phyloP scores from a whole-genome alignment of 2,797 vertebrate species.

The Nannoperca australis region DNA sequence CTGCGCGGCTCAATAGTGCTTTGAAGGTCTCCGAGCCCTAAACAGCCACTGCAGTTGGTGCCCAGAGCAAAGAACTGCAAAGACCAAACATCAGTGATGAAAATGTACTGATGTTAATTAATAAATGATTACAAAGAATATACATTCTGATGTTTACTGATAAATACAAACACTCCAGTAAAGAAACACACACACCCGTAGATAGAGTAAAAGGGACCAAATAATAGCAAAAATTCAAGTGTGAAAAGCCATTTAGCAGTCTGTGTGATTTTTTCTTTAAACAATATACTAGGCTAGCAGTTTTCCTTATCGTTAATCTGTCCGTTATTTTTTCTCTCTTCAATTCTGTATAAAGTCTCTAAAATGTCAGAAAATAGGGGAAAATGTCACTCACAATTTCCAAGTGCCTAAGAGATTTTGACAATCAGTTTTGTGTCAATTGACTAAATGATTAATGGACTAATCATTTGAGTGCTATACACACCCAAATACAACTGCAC shows the following conservation, averaged over 20 bases:
- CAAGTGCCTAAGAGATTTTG: not conserved
- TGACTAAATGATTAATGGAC: not conserved
- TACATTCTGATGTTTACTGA: not conserved
- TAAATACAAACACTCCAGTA: not conserved
- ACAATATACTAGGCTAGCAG: not conserved
- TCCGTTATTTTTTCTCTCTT: not conserved
- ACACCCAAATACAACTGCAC: not conserved
- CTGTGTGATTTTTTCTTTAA: too few species aligned
- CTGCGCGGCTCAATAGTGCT: conserved; percentile 94
- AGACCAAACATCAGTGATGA: conserved; percentile 39
- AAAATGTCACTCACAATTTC: not conserved
- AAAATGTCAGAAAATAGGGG: not conserved
- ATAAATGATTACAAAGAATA: not conserved
- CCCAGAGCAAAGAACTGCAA: conserved; percentile 95
- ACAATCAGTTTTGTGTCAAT: not conserved
- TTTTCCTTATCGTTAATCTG: not conserved
- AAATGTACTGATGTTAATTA: not conserved
- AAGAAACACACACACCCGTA: not conserved
- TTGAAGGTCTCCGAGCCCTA: conserved; percentile 94
- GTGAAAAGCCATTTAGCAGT: not conserved
- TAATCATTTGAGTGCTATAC: not conserved
- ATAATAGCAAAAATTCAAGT: not conserved
- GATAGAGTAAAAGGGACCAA: not conserved
- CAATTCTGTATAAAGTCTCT: not conserved
- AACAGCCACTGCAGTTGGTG: conserved; percentile 96